Conservation (phyloP, 2,888 invertebrate species). For the Campoletis raptor region DNA sequence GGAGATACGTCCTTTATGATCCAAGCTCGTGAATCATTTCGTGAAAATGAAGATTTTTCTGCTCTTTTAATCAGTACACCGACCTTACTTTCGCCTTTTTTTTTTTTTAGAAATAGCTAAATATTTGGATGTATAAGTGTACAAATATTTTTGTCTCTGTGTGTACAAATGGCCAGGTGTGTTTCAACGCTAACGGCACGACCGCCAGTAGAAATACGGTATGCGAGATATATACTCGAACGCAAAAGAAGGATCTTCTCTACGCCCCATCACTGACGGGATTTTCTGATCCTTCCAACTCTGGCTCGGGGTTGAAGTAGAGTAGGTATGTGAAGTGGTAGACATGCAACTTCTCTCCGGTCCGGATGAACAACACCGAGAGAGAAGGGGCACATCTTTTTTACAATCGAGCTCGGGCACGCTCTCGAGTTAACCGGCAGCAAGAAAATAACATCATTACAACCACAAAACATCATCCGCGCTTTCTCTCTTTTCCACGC, state of each 20-base stretch:
- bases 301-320: slow-evolving; percentile 68
- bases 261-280: slow-evolving; percentile 36
- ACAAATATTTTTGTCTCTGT: not conserved
- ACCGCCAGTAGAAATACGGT: slow-evolving; percentile 74
- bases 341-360: slow-evolving; percentile 73
- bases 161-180: slow-evolving; percentile 74
- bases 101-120: not conserved
- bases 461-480: slow-evolving; percentile 71
- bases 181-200: slow-evolving; percentile 76
- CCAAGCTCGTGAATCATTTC: not conserved
- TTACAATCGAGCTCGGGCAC: slow-evolving; percentile 59
- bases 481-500: slow-evolving; percentile 16
- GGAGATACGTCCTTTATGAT: not conserved
- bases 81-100: not conserved
- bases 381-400: slow-evolving; percentile 32
- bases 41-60: not conserved
- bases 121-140: not conserved
- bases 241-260: slow-evolving; percentile 38
- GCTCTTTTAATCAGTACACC: not conserved
- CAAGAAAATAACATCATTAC: slow-evolving; percentile 83
- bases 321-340: slow-evolving; percentile 76
- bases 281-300: slow-evolving; percentile 44
- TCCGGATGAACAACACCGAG: not conserved
- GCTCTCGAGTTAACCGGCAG: slow-evolving; percentile 74
- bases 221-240: slow-evolving; percentile 69